Evolutionary conservation across 2,888 invertebrate species (phyloP), one percentile per base, ranked within the genome.

Genomic region (Tuta absoluta): DNA sequence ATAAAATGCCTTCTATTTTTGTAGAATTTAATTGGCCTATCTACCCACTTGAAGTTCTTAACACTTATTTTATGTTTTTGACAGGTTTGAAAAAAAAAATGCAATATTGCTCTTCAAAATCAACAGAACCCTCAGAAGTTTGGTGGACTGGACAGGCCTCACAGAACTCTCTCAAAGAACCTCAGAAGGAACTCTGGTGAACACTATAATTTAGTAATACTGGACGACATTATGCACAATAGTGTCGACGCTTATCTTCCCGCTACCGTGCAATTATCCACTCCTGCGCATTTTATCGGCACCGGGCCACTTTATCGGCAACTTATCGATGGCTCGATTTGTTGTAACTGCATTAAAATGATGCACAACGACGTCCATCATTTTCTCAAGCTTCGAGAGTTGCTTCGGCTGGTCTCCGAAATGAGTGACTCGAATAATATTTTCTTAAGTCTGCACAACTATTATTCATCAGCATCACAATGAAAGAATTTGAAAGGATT

Each of bases 181-280:
- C 45, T 45, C 70, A 72, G 71, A 67, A 64, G 69, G 67, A 63
- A 60, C 63, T 65, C 66, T 66, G 66, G 65, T 62, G 72, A 69
- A 75, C 80, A 77, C 76, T 86, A 84, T 89, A 89, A 89, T 90
- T 89, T 85, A 79, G 85, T 84, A 84, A 86, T 87, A 80, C 78
- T 78, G 84, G 77, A 79, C 80, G 81, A 84, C 80, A 89, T 89
- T 89, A 89, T 82, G 84, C 84, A 87, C 85, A 85, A 86, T 88
- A 85, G 89, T 85, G 82, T 78, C 77, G 84, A 79, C 81, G 79
- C 77, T 85, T 87, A 86, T 85, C 87, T 76, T 77, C 78, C 72
- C 62, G 78, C 84, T 83, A 83, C 84, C 79, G 80, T 86, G 73
- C 80, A 89, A 89, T 90, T 90, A 89, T 84, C 80, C 84, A 80